These are phyloP conservation scores for Neostethus bicornis DNA, from an alignment of 2,797 vertebrate species.

Conservation along the genomic window DNA sequence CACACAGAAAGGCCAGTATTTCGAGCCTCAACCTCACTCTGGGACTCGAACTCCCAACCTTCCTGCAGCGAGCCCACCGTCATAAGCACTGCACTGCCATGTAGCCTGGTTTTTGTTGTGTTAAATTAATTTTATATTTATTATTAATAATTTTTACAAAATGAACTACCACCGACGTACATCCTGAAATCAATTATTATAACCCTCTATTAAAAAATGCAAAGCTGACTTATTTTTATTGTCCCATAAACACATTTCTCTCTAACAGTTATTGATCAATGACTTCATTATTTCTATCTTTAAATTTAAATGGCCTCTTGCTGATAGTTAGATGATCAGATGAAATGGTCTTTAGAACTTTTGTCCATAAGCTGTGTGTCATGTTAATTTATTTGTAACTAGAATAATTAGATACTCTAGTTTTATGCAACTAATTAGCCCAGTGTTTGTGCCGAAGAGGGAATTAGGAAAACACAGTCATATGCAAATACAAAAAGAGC, in stretches of 20 bases:
- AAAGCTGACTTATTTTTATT: background rate
- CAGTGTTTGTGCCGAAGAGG: constrained; percentile 17
- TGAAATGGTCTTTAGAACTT: background rate
- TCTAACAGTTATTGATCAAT: constrained; percentile 3
- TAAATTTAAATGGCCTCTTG: background rate
- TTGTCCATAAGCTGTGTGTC: background rate
- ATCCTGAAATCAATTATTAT: background rate
- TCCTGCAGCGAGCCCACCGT: too few relatives aligned
- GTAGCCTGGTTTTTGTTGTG: too few relatives aligned
- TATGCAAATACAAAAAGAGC: background rate
- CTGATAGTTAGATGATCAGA: background rate
- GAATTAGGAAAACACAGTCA: constrained; percentile 12
- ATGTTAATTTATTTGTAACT: background rate
- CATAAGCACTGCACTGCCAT: too few relatives aligned
- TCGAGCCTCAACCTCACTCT: too few relatives aligned
- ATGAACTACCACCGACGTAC: background rate
- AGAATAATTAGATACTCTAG: constrained; percentile 16
- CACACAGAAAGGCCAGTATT: too few relatives aligned
- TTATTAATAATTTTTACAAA: background rate
- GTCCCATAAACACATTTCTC: background rate
- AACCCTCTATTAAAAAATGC: background rate
- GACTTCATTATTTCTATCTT: constrained; percentile 2
- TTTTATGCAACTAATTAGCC: constrained; percentile 39
- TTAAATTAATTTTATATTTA: background rate
- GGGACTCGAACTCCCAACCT: too few relatives aligned